phyloP scores from a whole-genome alignment of 2,113 vertebrate species.

The Misgurnus mizolepis region DNA sequence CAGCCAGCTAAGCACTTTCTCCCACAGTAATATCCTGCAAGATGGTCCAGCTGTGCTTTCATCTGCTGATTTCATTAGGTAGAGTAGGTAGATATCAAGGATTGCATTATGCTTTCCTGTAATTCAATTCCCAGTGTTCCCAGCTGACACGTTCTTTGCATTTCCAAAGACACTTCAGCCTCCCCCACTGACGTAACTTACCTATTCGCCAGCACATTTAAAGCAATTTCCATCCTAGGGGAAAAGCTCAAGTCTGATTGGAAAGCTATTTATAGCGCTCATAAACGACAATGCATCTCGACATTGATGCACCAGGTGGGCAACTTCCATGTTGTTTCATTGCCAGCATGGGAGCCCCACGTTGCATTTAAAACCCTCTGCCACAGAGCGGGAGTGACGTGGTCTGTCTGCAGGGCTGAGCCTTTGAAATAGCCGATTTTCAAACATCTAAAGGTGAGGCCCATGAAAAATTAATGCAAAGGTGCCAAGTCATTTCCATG shows the following conservation, averaged over 20 bases:
- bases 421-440: slow-evolving; percentile 20
- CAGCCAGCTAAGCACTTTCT: slow-evolving; percentile 50
- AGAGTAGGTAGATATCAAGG: slow-evolving; percentile 53
- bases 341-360: background rate
- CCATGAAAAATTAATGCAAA: slow-evolving; percentile 51
- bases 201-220: slow-evolving; percentile 27
- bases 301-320: slow-evolving; percentile 18
- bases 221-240: slow-evolving; percentile 14
- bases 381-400: background rate
- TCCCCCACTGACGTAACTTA: slow-evolving; percentile 24
- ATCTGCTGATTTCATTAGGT: slow-evolving; percentile 57
- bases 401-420: background rate
- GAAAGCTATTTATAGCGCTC: slow-evolving; percentile 33
- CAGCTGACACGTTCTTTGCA: slow-evolving; percentile 45
- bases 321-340: background rate
- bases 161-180: slow-evolving; percentile 46
- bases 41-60: slow-evolving; percentile 59
- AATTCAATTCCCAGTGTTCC: slow-evolving; percentile 56
- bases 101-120: slow-evolving; percentile 54
- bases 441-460: slow-evolving; percentile 28
- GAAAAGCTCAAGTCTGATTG: slow-evolving; percentile 6
- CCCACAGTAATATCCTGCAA: slow-evolving; percentile 54
- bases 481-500: slow-evolving; percentile 43
- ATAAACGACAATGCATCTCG: slow-evolving; percentile 16
- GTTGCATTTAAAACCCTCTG: background rate